These are phyloP conservation scores for Pangasianodon hypophthalmus DNA, from an alignment of 2,113 vertebrate species.

Conservation along the genomic window DNA sequence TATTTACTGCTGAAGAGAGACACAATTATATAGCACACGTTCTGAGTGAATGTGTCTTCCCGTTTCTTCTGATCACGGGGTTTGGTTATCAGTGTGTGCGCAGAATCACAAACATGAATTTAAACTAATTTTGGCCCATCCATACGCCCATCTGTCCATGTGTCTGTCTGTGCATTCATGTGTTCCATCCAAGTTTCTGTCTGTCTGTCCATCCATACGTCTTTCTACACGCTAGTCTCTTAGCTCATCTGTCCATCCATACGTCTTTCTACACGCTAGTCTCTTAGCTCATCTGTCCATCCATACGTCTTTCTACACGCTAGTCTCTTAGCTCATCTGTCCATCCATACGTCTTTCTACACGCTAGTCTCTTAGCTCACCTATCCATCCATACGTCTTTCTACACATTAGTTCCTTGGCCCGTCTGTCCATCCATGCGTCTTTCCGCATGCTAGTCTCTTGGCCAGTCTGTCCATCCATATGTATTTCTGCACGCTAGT, in stretches of 20 bases:
- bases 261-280: not conserved
- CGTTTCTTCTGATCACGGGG: not conserved
- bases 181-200: not conserved
- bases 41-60: not conserved
- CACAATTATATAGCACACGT: not conserved
- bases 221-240: not conserved
- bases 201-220: not conserved
- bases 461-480: not conserved
- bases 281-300: not conserved
- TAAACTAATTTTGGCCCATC: not conserved
- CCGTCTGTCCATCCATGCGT: not conserved
- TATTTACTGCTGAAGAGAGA: conserved; percentile 32
- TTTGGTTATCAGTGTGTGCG: not conserved
- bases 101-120: not conserved
- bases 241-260: not conserved
- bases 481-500: not conserved
- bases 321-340: not conserved
- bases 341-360: not conserved
- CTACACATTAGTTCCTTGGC: not conserved
- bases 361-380: not conserved
- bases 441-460: not conserved
- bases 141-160: not conserved
- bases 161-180: not conserved
- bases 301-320: not conserved
- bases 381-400: not conserved